Conservation (phyloP, 2,888 invertebrate species). For the Dendrolimus pini region DNA sequence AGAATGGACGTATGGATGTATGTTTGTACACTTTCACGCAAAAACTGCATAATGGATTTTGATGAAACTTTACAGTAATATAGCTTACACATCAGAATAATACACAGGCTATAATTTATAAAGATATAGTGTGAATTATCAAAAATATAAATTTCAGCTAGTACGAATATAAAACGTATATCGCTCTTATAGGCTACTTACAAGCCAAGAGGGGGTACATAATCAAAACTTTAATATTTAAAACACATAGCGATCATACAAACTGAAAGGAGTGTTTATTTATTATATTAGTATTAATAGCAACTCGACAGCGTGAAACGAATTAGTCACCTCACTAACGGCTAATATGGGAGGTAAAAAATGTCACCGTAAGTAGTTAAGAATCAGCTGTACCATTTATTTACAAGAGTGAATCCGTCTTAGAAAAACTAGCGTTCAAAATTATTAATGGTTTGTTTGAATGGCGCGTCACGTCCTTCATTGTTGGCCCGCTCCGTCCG, state of each 20-base stretch:
- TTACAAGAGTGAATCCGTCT: constrained; percentile 69
- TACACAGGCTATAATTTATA: too few species aligned
- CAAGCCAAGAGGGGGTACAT: too few species aligned
- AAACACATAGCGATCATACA: background rate
- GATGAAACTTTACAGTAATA: too few species aligned
- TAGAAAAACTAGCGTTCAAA: constrained; percentile 69
- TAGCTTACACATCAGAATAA: too few species aligned
- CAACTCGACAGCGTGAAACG: constrained; percentile 24
- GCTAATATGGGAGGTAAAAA: constrained; percentile 44
- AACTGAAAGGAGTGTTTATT: background rate
- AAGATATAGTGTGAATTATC: too few species aligned
- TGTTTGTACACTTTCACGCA: too few species aligned
- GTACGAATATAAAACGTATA: too few species aligned
- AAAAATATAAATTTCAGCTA: too few species aligned
- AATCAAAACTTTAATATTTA: background rate
- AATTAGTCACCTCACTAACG: constrained; percentile 55
- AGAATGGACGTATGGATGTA: too few species aligned
- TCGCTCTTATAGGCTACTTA: too few species aligned
- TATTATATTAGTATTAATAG: too few species aligned
- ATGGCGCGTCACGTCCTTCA: constrained; percentile 66
- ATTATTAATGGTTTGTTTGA: constrained; percentile 76
- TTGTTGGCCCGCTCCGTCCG: constrained; percentile 67
- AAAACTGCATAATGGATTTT: too few species aligned
- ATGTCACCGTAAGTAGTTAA: constrained; percentile 71
- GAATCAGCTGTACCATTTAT: constrained; percentile 69